Evolutionary conservation across 2,113 vertebrate species (phyloP), one percentile per base, ranked within the genome.

Genomic region (Scolopax mira): DNA sequence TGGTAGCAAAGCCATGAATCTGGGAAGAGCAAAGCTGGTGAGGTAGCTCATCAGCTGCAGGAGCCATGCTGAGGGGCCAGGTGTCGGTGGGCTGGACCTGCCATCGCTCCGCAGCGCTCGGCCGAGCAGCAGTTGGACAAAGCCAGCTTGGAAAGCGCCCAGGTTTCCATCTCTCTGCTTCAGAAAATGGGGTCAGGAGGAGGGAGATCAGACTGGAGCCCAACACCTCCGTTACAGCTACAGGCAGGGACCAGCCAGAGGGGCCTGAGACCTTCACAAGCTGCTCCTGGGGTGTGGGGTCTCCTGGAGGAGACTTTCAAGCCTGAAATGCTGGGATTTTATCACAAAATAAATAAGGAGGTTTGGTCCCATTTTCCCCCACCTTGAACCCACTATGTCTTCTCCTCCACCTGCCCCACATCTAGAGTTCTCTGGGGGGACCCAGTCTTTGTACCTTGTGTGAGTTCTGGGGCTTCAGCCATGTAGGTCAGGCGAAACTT

Each of bases 401-500:
- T 52, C 19, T 55, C 21, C 27, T 60, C 82, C 44, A 7, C 3
- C 7, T 51, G 35, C 30, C 75, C 74, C 64, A 11, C 0, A 0
- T 9, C 3, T 51, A 42, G 46, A 73, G 10, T n/a, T 39, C 41
- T 22, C 9, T 0, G 0, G 7, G 55, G 24, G 7, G 52, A 42
- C 11, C 11, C 27, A 0, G 0, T 24, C 55, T 13, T 8, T 17
- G 15, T 97, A 99, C 99, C 99, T 98, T 99, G 98, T 0, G 99
- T 99, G 55, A 99, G 98, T 17, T 98, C 98, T 0, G 99, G 99
- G 3, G 99, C 99, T 94, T 99, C 99, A 0, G 98, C 98, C 37
- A 98, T 98, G 2, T 99, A 99, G 18, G 98, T 99, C 89, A 99
- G 94, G 23, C 99, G 99, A 97, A 99, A 99, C 91, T 99, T 99